Evolutionary conservation across 2,113 vertebrate genomes (phyloP).

Genomic region (Ammodytes marinus): DNA sequence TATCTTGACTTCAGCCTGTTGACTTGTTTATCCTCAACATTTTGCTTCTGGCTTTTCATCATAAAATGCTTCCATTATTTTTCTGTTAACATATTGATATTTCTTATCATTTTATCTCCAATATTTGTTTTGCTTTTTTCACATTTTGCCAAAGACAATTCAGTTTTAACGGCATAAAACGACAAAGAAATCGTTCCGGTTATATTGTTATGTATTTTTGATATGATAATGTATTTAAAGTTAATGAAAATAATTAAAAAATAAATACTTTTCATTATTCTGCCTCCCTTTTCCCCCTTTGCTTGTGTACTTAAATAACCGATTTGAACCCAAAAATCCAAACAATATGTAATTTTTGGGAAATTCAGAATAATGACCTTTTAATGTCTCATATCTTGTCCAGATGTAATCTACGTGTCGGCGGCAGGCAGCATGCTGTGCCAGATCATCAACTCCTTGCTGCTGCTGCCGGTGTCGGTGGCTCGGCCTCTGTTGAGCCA

Average conservation of each 20-base stretch:
- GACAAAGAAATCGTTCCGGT: background rate
- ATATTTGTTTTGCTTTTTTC: background rate
- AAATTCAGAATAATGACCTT: no score
- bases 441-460: slow-evolving; percentile 93
- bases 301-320: background rate
- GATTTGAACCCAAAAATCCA: background rate
- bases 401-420: slow-evolving; percentile 96
- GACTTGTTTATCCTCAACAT: no score
- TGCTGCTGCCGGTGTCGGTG: slow-evolving; percentile 94
- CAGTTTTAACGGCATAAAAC: background rate
- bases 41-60: background rate
- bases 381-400: background rate
- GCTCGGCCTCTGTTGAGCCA: slow-evolving; percentile 93
- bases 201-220: background rate
- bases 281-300: background rate
- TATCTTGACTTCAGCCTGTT: background rate
- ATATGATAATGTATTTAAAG: background rate
- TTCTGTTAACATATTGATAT: background rate
- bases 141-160: background rate
- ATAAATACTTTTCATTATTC: background rate
- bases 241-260: background rate
- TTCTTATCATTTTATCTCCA: background rate
- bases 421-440: slow-evolving; percentile 98
- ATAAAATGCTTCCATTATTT: background rate
- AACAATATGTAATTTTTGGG: background rate